phyloP scores from a whole-genome alignment of 2,888 invertebrate genomes.

The Heliconius charithonia region DNA sequence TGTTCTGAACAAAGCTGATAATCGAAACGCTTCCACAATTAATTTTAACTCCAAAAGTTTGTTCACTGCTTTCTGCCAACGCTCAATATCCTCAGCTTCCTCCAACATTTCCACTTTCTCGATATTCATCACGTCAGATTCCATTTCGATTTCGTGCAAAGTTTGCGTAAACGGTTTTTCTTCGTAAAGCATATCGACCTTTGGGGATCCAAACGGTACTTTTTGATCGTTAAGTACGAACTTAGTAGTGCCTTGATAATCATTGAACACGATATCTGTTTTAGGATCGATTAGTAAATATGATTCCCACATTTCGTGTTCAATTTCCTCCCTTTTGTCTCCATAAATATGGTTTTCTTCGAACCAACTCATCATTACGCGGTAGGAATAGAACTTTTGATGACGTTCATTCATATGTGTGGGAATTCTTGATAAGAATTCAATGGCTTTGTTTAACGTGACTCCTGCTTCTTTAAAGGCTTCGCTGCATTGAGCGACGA shows the following conservation, averaged over 20 bases:
- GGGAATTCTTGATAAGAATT: conserved; percentile 85
- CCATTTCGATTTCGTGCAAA: conserved; percentile 74
- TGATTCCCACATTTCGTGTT: conserved; percentile 77
- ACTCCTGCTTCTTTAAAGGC: conserved; percentile 85
- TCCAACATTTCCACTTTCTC: conserved; percentile 69
- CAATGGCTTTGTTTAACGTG: conserved; percentile 84
- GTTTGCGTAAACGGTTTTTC: conserved; percentile 71
- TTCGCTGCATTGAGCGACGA: conserved; percentile 85
- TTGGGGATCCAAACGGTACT: conserved; percentile 62
- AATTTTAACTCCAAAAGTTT: conserved; percentile 83
- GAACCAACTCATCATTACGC: conserved; percentile 79
- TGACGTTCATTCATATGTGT: conserved; percentile 71
- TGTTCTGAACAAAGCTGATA: conserved; percentile 80
- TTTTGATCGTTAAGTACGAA: conserved; percentile 71
- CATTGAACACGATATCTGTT: conserved; percentile 56
- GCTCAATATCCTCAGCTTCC: conserved; percentile 69
- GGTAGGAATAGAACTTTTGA: conserved; percentile 81
- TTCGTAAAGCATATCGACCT: conserved; percentile 59
- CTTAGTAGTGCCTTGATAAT: conserved; percentile 67
- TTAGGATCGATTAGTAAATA: conserved; percentile 57
- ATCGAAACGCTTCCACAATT: conserved; percentile 84
- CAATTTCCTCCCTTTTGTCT: conserved; percentile 68
- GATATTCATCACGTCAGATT: conserved; percentile 75
- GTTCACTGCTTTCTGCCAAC: conserved; percentile 78
- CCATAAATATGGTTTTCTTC: conserved; percentile 73